A percentile compares a stretch with the other conserved stretches of the same genome.
Conservation (phyloP, 2,797 vertebrate genomes). For the Lagorchestes hirsutus region DNA sequence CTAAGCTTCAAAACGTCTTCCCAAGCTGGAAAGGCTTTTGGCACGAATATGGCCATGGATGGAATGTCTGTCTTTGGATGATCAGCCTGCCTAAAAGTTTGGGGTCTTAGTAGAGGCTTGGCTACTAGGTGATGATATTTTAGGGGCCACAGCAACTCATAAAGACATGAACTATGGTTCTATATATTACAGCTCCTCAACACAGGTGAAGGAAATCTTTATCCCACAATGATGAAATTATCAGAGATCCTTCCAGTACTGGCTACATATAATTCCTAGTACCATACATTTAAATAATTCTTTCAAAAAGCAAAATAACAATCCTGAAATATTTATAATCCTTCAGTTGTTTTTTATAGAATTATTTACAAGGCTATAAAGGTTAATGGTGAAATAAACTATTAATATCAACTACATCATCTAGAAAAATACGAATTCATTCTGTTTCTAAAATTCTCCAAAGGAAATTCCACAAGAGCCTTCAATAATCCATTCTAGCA, state of each 20-base stretch:
- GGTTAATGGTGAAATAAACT: not conserved
- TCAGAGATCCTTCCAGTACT: not conserved
- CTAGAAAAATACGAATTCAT: not conserved
- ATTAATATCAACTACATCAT: not conserved
- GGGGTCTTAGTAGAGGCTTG: not conserved
- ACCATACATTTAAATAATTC: conserved; percentile 55
- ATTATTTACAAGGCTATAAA: not conserved
- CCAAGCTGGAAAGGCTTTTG: not conserved
- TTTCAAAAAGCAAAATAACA: conserved; percentile 55
- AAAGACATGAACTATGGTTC: not conserved
- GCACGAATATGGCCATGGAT: not conserved
- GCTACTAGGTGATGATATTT: not conserved
- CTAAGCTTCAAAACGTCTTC: not conserved
- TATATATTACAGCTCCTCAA: not conserved
- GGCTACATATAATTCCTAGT: not conserved
- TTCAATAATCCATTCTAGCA: conserved; percentile 10
- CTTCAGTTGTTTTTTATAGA: conserved; percentile 32
- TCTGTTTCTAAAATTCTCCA: conserved; percentile 50
- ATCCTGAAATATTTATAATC: conserved; percentile 22
- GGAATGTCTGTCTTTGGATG: not conserved
- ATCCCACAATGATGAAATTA: not conserved
- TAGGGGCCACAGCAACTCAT: not conserved
- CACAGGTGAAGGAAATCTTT: not conserved
- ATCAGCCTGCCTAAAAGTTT: not conserved
- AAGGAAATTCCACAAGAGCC: conserved; percentile 23